Conservation (phyloP, 2,113 vertebrate genomes). For the Phocoena phocoena region DNA sequence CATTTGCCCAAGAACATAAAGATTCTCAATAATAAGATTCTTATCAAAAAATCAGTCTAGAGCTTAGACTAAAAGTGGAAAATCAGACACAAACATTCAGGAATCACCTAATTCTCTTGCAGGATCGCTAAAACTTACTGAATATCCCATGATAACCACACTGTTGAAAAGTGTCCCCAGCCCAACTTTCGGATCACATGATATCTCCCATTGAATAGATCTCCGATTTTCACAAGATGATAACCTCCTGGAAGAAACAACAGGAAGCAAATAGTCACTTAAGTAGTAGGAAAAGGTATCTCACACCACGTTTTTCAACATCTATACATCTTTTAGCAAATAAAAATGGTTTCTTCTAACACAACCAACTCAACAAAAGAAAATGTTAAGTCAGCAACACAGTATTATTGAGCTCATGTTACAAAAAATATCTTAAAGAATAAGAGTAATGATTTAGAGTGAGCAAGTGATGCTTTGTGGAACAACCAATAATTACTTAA, state of each 20-base stretch:
- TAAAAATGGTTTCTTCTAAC: not conserved
- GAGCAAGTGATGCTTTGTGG: not conserved
- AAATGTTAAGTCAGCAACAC: not conserved
- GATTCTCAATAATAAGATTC: constrained; percentile 1
- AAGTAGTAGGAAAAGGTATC: not conserved
- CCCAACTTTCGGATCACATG: constrained; percentile 98
- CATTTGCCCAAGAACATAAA: constrained; percentile 16
- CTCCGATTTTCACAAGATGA: constrained; percentile 97
- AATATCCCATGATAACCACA: constrained; percentile 99
- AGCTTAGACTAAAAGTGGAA: not conserved
- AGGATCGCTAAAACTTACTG: constrained; percentile 87
- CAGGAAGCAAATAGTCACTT: not conserved
- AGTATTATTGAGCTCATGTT: not conserved
- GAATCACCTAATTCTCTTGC: not conserved
- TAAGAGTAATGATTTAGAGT: not conserved
- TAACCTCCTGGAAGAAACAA: constrained; percentile 90
- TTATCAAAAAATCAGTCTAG: not conserved
- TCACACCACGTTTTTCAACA: not conserved
- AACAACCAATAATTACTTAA: not conserved
- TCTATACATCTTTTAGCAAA: not conserved
- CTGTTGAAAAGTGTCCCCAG: constrained; percentile 99
- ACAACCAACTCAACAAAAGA: not conserved
- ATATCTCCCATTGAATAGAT: constrained; percentile 94
- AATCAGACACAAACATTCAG: not conserved
- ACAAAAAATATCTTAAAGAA: not conserved